Evolutionary conservation across 2,888 invertebrate genomes (phyloP).

Genomic region (Hoplodrina ambigua): DNA sequence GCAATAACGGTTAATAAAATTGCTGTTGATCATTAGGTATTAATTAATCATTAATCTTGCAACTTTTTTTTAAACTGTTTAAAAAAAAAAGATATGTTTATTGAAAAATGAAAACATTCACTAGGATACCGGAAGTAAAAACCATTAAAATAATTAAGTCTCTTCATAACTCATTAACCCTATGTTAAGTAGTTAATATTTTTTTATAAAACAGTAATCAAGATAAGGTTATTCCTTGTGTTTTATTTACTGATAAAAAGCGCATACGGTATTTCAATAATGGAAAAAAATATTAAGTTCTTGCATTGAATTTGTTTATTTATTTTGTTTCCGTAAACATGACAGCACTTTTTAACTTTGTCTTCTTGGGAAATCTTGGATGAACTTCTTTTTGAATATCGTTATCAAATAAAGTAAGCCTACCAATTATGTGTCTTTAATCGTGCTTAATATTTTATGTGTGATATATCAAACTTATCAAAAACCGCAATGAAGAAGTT

Average conservation of each 20-base stretch:
- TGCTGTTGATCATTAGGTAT: not conserved
- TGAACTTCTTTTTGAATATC: constrained; percentile 13
- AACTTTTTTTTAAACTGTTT: not conserved
- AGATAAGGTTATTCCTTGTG: not conserved
- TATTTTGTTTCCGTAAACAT: constrained; percentile 46
- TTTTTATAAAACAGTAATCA: not conserved
- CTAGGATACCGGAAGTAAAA: constrained; percentile 19
- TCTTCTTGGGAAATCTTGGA: constrained; percentile 7
- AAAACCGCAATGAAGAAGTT: constrained; percentile 82
- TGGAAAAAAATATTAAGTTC: not conserved
- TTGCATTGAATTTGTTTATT: constrained; percentile 23
- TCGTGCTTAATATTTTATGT: not conserved
- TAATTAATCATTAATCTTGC: not conserved
- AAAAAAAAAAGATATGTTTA: not conserved
- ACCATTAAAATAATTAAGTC: not conserved
- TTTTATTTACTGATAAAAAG: not conserved
- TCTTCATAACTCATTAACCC: not conserved
- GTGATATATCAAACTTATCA: constrained; percentile 13
- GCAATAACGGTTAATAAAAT: too few species aligned
- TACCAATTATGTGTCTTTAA: constrained; percentile 21
- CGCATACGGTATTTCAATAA: not conserved
- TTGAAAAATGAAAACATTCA: constrained; percentile 1
- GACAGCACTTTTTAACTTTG: constrained; percentile 40
- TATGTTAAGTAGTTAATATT: too few species aligned
- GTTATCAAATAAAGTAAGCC: constrained; percentile 14